Conservation (phyloP, 2,888 invertebrate species). For the Monochamus alternatus region DNA sequence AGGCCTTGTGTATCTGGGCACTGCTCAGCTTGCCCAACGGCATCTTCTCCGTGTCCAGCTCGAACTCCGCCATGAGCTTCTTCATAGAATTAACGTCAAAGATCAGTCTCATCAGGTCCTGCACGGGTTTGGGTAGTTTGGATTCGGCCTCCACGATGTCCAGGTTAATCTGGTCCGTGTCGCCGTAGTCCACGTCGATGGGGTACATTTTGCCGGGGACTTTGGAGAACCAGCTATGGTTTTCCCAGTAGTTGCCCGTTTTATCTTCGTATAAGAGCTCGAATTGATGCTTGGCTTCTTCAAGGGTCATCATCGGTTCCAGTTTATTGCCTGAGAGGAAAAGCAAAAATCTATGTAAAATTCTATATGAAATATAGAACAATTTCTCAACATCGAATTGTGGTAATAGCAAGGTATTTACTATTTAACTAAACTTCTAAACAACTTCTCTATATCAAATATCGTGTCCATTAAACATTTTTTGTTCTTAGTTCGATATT, state of each 20-base stretch:
- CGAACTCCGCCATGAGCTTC: conserved; percentile 92
- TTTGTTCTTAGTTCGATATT: no score
- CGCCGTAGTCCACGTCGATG: conserved; percentile 89
- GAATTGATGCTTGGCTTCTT: conserved; percentile 79
- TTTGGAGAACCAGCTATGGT: conserved; percentile 76
- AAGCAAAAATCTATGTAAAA: background rate
- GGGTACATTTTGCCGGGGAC: conserved; percentile 84
- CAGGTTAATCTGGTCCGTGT: conserved; percentile 69
- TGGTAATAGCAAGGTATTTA: no score
- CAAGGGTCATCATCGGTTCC: conserved; percentile 61
- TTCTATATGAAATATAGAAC: background rate
- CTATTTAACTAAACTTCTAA: no score
- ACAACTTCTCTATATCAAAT: no score
- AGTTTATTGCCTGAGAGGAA: conserved; percentile 52
- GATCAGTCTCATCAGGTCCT: conserved; percentile 87
- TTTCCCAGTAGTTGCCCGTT: conserved; percentile 86
- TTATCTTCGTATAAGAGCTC: conserved; percentile 77
- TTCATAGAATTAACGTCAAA: conserved; percentile 96
- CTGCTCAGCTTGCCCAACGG: conserved; percentile 94
- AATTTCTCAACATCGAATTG: no score
- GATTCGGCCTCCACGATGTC: conserved; percentile 75
- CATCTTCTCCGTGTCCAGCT: conserved; percentile 98
- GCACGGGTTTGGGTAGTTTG: conserved; percentile 82
- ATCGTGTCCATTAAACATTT: no score
- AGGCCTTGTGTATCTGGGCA: conserved; percentile 91